These are phyloP conservation scores for Equus przewalskii DNA, from an alignment of 2,113 vertebrate genomes.

Conservation along the genomic window DNA sequence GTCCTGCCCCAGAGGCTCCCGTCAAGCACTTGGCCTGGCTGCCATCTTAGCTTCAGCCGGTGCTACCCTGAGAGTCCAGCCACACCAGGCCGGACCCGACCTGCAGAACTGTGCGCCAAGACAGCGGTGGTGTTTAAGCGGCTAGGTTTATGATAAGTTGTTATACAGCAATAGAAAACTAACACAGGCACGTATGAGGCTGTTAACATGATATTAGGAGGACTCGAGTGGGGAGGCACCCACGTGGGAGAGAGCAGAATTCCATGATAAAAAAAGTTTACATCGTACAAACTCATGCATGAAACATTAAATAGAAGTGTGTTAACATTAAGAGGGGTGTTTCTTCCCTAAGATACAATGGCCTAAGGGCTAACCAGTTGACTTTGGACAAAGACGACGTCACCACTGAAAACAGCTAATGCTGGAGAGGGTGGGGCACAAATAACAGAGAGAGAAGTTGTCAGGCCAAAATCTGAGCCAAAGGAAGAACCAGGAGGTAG, in stretches of 20 bases:
- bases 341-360: neutral
- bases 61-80: neutral
- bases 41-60: neutral
- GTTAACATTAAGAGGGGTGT: neutral
- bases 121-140: neutral
- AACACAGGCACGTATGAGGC: neutral
- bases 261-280: neutral
- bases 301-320: neutral
- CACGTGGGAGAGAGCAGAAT: too few relatives aligned
- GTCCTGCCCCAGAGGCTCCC: neutral
- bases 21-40: neutral
- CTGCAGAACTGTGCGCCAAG: neutral
- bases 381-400: neutral
- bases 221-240: neutral
- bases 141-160: fast-evolving
- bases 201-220: too few relatives aligned
- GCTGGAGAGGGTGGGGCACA: neutral
- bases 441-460: neutral
- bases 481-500: neutral
- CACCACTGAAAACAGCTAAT: neutral
- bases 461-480: neutral
- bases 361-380: neutral
- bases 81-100: neutral
- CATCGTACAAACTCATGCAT: neutral
- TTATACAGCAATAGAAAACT: neutral